These are phyloP conservation scores for Propithecus coquereli DNA, from an alignment of 2,113 vertebrate genomes.

Conservation along the genomic window DNA sequence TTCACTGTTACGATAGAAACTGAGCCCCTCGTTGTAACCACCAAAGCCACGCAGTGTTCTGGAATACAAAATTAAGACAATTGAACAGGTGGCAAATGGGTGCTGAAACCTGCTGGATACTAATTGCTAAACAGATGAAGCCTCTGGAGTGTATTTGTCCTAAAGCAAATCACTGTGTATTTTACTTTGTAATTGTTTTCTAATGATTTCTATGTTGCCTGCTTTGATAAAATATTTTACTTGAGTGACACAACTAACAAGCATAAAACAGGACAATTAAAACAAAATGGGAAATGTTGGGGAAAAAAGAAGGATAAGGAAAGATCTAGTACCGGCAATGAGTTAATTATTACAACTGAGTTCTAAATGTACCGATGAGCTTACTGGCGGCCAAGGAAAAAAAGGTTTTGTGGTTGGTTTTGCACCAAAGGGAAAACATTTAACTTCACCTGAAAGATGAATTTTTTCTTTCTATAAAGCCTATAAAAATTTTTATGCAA, in stretches of 20 bases:
- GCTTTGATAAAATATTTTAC: conserved; percentile 65
- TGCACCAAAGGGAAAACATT: background rate
- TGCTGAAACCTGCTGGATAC: conserved; percentile 68
- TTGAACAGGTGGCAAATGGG: conserved; percentile 70
- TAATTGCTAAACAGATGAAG: conserved; percentile 61
- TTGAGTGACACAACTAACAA: conserved; percentile 70
- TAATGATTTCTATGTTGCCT: conserved; percentile 70
- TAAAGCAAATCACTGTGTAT: conserved; percentile 66
- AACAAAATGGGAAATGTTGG: conserved; percentile 2
- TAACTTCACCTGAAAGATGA: background rate
- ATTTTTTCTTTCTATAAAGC: background rate
- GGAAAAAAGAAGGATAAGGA: background rate
- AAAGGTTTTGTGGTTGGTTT: background rate
- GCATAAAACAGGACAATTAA: conserved; percentile 50
- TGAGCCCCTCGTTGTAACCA: background rate
- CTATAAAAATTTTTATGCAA: background rate
- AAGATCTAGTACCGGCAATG: background rate
- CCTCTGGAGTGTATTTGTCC: conserved; percentile 64
- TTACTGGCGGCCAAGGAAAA: conserved; percentile 42
- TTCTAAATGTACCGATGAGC: background rate
- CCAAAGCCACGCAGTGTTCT: background rate
- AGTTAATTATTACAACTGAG: background rate
- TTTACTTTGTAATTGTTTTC: conserved; percentile 69
- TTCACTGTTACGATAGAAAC: background rate
- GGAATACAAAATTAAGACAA: background rate